Conservation (phyloP, 2,113 vertebrate genomes). For the Okapia johnstoni region DNA sequence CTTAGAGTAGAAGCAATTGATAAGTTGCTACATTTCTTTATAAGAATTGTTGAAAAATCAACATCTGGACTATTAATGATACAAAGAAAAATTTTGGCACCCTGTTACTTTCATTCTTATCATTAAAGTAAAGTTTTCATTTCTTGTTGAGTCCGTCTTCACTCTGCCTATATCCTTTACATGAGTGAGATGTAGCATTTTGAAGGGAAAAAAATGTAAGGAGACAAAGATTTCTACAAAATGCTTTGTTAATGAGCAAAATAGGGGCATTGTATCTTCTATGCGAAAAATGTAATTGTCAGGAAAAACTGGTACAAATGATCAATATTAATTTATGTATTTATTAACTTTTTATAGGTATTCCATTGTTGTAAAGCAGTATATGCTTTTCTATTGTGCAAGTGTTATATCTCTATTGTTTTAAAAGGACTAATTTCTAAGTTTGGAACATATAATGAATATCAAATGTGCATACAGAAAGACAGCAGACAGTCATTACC, state of each 20-base stretch:
- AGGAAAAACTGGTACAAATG: not conserved
- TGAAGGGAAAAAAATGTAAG: not conserved
- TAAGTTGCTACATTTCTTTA: constrained; percentile 28
- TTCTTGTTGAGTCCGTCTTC: not conserved
- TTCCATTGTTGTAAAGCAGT: not conserved
- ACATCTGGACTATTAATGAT: not conserved
- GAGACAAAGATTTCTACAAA: not conserved
- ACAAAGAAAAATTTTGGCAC: not conserved
- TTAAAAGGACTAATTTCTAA: not conserved
- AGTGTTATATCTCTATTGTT: not conserved
- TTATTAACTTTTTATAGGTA: constrained; percentile 10
- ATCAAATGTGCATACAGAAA: not conserved
- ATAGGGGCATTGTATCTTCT: not conserved
- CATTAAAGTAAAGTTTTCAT: not conserved
- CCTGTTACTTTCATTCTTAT: not conserved
- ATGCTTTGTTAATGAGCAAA: not conserved
- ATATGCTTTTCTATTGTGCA: not conserved
- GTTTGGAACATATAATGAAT: not conserved
- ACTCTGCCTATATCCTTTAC: not conserved
- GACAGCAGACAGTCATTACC: not conserved
- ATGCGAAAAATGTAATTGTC: not conserved
- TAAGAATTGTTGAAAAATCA: constrained; percentile 16
- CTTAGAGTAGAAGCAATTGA: constrained; percentile 12
- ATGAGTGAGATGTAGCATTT: not conserved
- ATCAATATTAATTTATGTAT: constrained; percentile 21